These are phyloP conservation scores for Chlorospingus semifuscus DNA, from an alignment of 2,797 vertebrate species.

Conservation along the genomic window DNA sequence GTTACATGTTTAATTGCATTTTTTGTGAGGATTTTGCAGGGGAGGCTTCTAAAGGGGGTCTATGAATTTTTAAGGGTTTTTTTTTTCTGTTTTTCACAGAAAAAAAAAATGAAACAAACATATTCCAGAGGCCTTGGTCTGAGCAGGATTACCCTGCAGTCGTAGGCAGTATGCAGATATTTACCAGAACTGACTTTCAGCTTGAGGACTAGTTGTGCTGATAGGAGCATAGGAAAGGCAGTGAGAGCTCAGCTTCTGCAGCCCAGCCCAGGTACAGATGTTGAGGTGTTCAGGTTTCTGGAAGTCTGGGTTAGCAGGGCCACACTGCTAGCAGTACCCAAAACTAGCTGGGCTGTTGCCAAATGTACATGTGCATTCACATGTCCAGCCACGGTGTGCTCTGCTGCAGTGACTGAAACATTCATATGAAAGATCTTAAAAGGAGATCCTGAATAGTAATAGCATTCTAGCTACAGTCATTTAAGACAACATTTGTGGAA, in stretches of 20 bases:
- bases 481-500: neutral
- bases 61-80: neutral
- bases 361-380: neutral
- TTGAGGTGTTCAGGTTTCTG: neutral
- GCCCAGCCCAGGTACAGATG: neutral
- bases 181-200: neutral
- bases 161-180: neutral
- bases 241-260: neutral
- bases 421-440: neutral
- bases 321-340: neutral
- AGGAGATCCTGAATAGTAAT: neutral
- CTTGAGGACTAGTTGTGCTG: neutral
- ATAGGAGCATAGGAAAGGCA: neutral
- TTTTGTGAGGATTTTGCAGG: neutral
- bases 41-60: neutral
- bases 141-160: neutral
- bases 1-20: neutral
- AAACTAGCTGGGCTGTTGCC: neutral
- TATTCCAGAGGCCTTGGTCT: neutral
- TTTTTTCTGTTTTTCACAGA: neutral
- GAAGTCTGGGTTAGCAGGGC: neutral
- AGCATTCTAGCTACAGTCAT: neutral
- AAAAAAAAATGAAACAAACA: neutral
- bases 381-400: rapidly evolving
- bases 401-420: neutral